Conservation (phyloP, 2,888 invertebrate species). For the Drosophila testacea region DNA sequence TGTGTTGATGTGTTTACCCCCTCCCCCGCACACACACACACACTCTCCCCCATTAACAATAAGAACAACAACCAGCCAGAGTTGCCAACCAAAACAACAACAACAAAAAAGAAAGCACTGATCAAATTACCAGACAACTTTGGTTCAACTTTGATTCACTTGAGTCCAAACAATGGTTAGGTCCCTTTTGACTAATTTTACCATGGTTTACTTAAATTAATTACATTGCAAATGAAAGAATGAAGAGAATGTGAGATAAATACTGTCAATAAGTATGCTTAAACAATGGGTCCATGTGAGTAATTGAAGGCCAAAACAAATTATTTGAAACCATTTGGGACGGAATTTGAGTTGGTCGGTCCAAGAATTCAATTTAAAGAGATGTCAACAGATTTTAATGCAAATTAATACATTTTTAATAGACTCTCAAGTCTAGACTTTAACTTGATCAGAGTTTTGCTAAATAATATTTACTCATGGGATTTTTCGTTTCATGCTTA, state of each 20-base stretch:
- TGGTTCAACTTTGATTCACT: slow-evolving; percentile 73
- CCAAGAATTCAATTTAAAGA: no score
- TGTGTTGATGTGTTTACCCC: slow-evolving; percentile 21
- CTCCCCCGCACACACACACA: background rate
- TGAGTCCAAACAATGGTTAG: slow-evolving; percentile 42
- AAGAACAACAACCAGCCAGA: background rate
- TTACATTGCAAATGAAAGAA: slow-evolving; percentile 24
- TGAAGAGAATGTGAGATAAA: background rate
- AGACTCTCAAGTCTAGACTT: background rate
- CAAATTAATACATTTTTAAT: background rate
- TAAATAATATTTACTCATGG: no score
- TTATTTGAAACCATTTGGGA: background rate
- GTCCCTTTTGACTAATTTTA: slow-evolving; percentile 35
- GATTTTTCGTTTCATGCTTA: background rate
- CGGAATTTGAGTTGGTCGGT: no score
- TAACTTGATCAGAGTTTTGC: background rate
- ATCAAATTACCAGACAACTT: slow-evolving; percentile 70
- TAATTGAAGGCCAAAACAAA: background rate
- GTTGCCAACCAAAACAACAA: slow-evolving; percentile 8
- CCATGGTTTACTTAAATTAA: slow-evolving; percentile 41
- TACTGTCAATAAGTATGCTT: background rate
- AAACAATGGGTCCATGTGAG: background rate
- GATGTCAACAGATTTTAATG: no score
- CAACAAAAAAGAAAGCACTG: slow-evolving; percentile 17
- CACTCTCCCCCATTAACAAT: background rate